Percentiles rank a stretch among this genome's conserved stretches.
These are phyloP conservation scores for Minunthozetes semirufus DNA, from an alignment of 2,888 invertebrate genomes.

Conservation along the genomic window DNA sequence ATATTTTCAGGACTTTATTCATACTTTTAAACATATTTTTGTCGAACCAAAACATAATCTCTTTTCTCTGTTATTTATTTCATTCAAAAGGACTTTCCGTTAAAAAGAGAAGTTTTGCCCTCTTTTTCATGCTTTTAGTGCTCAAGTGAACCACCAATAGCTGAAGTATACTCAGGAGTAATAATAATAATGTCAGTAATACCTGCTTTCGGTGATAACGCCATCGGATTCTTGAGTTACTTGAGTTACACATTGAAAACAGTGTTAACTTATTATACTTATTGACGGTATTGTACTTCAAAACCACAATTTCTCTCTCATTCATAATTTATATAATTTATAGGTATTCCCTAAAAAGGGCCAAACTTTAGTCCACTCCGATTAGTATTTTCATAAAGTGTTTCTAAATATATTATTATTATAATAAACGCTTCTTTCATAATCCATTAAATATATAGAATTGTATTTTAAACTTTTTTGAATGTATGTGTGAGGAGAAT, in stretches of 20 bases:
- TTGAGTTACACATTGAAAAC: background rate
- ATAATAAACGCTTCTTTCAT: background rate
- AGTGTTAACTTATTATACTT: background rate
- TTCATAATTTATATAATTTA: constrained; percentile 15
- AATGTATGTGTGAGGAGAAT: too few species aligned
- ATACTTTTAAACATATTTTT: background rate
- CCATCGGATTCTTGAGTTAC: constrained; percentile 15
- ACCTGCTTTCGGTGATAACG: constrained; percentile 19
- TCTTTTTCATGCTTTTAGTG: constrained; percentile 22
- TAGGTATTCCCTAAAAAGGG: background rate
- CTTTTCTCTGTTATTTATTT: background rate
- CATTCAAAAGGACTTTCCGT: background rate
- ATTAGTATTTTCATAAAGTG: constrained; percentile 1
- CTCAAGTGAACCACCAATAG: background rate
- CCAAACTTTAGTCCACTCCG: background rate
- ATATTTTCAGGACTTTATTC: background rate
- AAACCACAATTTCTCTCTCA: constrained; percentile 20
- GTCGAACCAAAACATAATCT: constrained; percentile 10
- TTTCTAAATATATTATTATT: constrained; percentile 4
- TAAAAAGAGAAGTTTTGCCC: constrained; percentile 13
- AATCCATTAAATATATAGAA: background rate
- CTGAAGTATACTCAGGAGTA: background rate
- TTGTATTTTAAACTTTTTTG: too few species aligned
- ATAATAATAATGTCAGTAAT: constrained; percentile 25
- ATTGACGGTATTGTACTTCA: constrained; percentile 6